These are phyloP conservation scores for Tuta absoluta DNA, from an alignment of 2,888 invertebrate species.

Conservation along the genomic window DNA sequence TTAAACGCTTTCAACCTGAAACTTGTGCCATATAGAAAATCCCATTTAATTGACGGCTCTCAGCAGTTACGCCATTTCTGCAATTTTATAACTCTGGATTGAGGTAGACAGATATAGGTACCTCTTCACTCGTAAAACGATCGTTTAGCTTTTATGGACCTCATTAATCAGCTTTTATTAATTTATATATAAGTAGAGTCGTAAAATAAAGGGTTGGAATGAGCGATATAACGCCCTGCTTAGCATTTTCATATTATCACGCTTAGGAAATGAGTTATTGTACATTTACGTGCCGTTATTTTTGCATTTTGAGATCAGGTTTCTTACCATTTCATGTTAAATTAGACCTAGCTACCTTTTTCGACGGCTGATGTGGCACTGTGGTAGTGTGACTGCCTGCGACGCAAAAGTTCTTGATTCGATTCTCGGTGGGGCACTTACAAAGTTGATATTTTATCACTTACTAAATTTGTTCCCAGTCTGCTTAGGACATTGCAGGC, in stretches of 20 bases:
- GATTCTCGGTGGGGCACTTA: too few relatives aligned
- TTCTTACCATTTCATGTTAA: too few relatives aligned
- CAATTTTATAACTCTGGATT: constrained; percentile 22
- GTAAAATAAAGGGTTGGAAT: not conserved
- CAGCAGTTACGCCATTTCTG: constrained; percentile 19
- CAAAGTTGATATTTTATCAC: too few relatives aligned
- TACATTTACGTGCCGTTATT: not conserved
- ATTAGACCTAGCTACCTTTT: too few relatives aligned
- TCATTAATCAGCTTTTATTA: constrained; percentile 18
- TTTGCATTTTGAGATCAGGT: too few relatives aligned
- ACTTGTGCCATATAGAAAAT: not conserved
- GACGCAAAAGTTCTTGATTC: too few relatives aligned
- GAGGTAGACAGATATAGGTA: constrained; percentile 2
- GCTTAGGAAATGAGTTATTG: too few relatives aligned
- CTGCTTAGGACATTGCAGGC: too few relatives aligned
- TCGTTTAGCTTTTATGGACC: constrained; percentile 9
- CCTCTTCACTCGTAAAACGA: not conserved
- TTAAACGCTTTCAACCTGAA: not conserved
- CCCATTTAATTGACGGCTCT: constrained; percentile 22
- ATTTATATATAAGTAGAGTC: not conserved
- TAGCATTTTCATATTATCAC: not conserved
- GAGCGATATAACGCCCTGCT: too few relatives aligned
- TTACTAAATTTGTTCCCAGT: too few relatives aligned
- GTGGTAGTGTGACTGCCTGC: too few relatives aligned
- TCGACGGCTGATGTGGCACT: too few relatives aligned